A percentile compares a stretch with the other conserved stretches of the same genome.
Evolutionary conservation across 2,113 vertebrate genomes (phyloP).

Genomic region (Crotalus helleri): DNA sequence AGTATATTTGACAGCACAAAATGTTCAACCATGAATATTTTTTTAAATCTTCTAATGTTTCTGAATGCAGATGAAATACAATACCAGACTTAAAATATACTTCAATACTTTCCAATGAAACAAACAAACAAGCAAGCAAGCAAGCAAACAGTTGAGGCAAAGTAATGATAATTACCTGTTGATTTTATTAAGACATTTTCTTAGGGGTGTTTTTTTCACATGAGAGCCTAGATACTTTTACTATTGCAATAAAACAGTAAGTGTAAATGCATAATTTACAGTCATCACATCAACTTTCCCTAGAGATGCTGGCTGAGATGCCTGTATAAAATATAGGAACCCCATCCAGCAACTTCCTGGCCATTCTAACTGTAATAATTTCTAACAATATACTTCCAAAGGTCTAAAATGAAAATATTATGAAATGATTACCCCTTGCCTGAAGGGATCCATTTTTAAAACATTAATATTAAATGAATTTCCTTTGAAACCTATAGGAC

Average conservation of each 20-base stretch:
- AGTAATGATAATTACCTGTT: neutral
- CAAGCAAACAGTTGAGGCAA: neutral
- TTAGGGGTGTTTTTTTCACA: neutral
- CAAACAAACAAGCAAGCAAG: too few species aligned
- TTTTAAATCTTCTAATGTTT: neutral
- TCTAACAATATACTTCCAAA: neutral
- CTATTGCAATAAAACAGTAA: neutral
- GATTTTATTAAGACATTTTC: neutral
- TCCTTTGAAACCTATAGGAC: neutral
- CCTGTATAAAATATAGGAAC: neutral
- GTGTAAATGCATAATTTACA: neutral
- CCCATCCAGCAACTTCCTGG: neutral
- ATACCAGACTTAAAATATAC: neutral
- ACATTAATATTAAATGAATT: neutral
- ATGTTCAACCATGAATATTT: neutral
- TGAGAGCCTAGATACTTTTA: neutral
- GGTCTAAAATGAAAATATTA: neutral
- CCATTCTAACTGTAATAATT: neutral
- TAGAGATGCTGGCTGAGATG: neutral
- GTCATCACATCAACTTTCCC: neutral
- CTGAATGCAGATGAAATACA: neutral
- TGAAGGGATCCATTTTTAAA: neutral
- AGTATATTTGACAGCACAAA: neutral
- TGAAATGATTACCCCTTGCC: neutral
- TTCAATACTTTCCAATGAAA: neutral